phyloP scores from a whole-genome alignment of 2,888 invertebrate species.

The Meteorus colon region DNA sequence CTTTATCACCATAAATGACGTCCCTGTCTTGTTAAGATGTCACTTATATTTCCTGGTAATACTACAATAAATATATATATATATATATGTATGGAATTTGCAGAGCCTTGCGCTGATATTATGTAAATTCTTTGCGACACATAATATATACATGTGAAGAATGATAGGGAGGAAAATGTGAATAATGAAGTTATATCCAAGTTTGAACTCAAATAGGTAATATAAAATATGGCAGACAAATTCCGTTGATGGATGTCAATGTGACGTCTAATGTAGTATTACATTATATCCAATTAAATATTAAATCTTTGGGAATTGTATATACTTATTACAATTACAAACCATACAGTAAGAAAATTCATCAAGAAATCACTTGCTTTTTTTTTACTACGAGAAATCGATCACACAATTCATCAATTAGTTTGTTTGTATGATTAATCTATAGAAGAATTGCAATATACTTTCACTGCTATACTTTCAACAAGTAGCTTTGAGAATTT shows the following conservation, averaged over 20 bases:
- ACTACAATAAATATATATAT: constrained; percentile 32
- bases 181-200: constrained; percentile 23
- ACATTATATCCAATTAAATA: not conserved
- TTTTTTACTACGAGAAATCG: too few relatives aligned
- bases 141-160: constrained; percentile 20
- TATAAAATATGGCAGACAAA: constrained; percentile 14
- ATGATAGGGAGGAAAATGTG: constrained; percentile 14
- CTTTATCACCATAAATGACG: constrained; percentile 40
- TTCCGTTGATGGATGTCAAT: constrained; percentile 8
- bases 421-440: too few relatives aligned
- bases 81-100: not conserved
- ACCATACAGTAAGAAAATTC: too few relatives aligned
- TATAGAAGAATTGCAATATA: too few relatives aligned
- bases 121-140: constrained; percentile 35
- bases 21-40: constrained; percentile 47
- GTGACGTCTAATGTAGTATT: not conserved
- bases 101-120: constrained; percentile 24
- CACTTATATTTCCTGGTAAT: constrained; percentile 40
- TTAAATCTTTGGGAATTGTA: not conserved
- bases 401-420: too few relatives aligned
- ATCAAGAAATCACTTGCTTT: too few relatives aligned
- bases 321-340: too few relatives aligned
- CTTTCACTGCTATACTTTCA: not conserved
- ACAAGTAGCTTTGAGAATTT: not conserved
- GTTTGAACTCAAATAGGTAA: constrained; percentile 19